Percentiles rank a stretch among this genome's conserved stretches.
Conservation (phyloP, 2,113 vertebrate genomes). For the Murina feae region DNA sequence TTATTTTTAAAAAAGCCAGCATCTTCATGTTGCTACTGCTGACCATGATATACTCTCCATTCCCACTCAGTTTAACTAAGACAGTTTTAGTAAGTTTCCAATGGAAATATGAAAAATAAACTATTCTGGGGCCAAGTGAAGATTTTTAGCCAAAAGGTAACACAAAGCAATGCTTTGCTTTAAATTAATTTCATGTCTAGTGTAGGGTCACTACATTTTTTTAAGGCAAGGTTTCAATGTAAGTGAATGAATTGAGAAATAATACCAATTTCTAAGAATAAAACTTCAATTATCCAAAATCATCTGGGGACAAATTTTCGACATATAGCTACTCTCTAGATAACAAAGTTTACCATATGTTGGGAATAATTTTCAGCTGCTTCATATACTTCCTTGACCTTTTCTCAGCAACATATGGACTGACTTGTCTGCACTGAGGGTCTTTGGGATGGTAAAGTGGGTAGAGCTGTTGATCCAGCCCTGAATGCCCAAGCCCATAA, state of each 20-base stretch:
- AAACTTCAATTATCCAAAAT: background rate
- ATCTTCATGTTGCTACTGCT: background rate
- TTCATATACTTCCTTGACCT: background rate
- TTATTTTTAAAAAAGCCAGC: background rate
- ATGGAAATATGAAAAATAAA: background rate
- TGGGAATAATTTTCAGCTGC: background rate
- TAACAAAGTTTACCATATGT: background rate
- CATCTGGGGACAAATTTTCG: background rate
- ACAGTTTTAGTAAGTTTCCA: background rate
- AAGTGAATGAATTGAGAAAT: background rate
- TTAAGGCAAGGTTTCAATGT: background rate
- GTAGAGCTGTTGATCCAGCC: too few species aligned
- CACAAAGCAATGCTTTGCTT: background rate
- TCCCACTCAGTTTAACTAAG: background rate
- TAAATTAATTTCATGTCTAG: background rate
- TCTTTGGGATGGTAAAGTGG: background rate
- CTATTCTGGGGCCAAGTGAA: background rate
- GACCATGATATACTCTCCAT: background rate
- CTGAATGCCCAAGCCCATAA: background rate
- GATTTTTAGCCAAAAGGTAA: background rate
- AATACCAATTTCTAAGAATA: background rate
- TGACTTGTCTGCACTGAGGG: rapidly evolving
- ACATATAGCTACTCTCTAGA: background rate
- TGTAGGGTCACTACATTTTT: background rate
- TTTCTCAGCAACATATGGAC: background rate